Conservation (phyloP, 2,797 vertebrate species). For the Microchirus variegatus region DNA sequence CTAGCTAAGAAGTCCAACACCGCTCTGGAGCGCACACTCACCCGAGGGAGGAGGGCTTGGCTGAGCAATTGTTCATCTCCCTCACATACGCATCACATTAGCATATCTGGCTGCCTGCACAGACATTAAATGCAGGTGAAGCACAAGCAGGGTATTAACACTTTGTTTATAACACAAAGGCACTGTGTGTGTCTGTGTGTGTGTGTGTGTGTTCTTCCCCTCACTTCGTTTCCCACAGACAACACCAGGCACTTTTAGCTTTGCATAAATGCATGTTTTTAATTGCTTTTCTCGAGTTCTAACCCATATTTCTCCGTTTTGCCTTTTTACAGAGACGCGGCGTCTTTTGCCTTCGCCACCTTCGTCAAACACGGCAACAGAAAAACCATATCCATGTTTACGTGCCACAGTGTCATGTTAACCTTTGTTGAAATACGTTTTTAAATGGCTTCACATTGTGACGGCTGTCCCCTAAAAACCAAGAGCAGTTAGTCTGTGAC, state of each 20-base stretch:
- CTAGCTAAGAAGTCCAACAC: constrained; percentile 43
- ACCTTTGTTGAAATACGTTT: too few relatives aligned
- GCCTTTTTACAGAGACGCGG: constrained; percentile 27
- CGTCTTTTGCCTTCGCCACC: too few relatives aligned
- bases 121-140: constrained; percentile 50
- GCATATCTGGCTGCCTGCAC: constrained; percentile 70
- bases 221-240: constrained; percentile 55
- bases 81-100: constrained; percentile 70
- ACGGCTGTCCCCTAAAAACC: too few relatives aligned
- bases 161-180: constrained; percentile 74
- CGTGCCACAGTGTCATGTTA: constrained; percentile 3
- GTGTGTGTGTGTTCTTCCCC: constrained; percentile 13
- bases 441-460: too few relatives aligned
- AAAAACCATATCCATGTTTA: constrained; percentile 34
- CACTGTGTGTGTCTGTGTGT: constrained; percentile 2
- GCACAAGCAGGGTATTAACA: constrained; percentile 67
- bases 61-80: constrained; percentile 59
- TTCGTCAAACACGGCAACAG: constrained; percentile 12
- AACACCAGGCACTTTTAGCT: constrained; percentile 47
- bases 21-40: constrained; percentile 41
- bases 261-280: constrained; percentile 51
- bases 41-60: constrained; percentile 62
- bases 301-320: constrained; percentile 37
- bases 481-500: too few relatives aligned
- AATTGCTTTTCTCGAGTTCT: constrained; percentile 54